phyloP scores from a whole-genome alignment of 2,113 vertebrate species.

The Campylorhamphus procurvoides region DNA sequence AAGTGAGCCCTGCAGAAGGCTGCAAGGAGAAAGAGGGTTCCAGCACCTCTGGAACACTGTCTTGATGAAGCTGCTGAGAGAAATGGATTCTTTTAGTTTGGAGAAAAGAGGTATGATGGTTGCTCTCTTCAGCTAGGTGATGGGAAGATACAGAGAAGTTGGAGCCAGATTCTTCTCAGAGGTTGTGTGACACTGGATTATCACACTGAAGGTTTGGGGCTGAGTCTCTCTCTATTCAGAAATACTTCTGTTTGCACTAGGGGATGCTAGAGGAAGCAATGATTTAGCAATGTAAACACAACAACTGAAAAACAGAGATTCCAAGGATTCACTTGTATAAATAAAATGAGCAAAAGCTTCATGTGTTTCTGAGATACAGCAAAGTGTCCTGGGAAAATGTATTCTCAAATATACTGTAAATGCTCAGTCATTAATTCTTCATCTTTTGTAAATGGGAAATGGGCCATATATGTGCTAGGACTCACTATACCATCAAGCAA shows the following conservation, averaged over 20 bases:
- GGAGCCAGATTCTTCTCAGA: background rate
- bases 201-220: background rate
- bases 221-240: background rate
- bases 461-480: background rate
- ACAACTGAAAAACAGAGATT: background rate
- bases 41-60: background rate
- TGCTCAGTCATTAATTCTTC: background rate
- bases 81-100: background rate
- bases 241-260: background rate
- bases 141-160: background rate
- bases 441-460: background rate
- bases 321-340: background rate
- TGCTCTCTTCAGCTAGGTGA: background rate
- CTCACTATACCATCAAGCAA: background rate
- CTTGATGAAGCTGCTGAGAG: background rate
- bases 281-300: background rate
- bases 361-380: background rate
- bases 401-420: background rate
- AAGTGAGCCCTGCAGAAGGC: background rate
- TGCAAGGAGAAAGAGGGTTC: background rate
- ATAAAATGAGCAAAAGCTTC: background rate
- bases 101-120: background rate
- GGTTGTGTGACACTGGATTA: too few species aligned
- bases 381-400: background rate
- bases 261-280: background rate